Evolutionary conservation across 2,113 vertebrate species (phyloP), one percentile per base, ranked within the genome.

Genomic region (Casuarius casuarius): DNA sequence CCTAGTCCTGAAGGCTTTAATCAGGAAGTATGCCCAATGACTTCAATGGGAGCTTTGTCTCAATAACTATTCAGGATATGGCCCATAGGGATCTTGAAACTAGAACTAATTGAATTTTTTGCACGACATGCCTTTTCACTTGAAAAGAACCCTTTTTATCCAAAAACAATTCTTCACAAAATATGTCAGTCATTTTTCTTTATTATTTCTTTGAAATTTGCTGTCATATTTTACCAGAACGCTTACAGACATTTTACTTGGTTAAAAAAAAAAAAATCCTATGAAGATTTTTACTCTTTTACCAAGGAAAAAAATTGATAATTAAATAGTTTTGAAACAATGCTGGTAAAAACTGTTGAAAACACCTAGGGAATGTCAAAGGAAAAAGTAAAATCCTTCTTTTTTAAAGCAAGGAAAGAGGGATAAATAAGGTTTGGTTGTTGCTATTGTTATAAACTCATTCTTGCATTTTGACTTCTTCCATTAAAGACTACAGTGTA

Each of bases 31-130:
- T 96, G 96, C 96, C 95, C 96, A 96, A 52, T 88, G 89, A 96
- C 94, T 96, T 97, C 97, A 96, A 95, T 95, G 91, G 95, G 78
- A 95, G 94, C 96, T 97, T 96, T 96, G 96, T 96, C 95, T 95
- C 96, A 96, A 90, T 95, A 94, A 96, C 94, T 94, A 95, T 97
- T 95, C 95, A 97, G 96, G 95, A 96, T 96, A 95, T 91, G 93
- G 94, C 95, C 94, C 94, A 95, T 77, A 95, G 97, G 89, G 96
- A 95, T 96, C 91, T 96, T 96, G 95, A 96, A 97, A 97, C 96
- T 95, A 95, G 92, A 96, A 91, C 91, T 94, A 96, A 90, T 92
- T 95, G 92, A 93, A 95, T 96, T 94, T 96, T 96, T 96, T 94
- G 94, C 94, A 97, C 88, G 5, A 91, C 94, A 96, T 88, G 93